phyloP scores from a whole-genome alignment of 92 coral and sea anemone genomes.

The Palythoa heliodiscus region DNA sequence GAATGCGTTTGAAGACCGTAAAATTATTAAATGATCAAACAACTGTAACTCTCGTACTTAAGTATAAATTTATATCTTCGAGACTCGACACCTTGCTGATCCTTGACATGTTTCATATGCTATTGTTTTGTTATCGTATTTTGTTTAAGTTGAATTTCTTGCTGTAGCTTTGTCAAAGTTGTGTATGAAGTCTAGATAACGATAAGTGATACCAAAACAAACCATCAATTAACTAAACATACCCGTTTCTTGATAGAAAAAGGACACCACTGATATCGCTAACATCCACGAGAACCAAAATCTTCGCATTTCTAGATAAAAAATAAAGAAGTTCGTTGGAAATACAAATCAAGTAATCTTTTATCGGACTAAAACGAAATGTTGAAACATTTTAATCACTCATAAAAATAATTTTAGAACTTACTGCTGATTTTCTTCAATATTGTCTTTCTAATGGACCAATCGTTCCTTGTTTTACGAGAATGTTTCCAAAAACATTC shows the following conservation, averaged over 20 bases:
- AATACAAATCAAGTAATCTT: neutral
- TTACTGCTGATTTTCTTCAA: neutral
- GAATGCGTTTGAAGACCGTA: neutral
- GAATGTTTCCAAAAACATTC: conserved; percentile 5
- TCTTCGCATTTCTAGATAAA: conserved; percentile 13
- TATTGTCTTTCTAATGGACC: conserved; percentile 5
- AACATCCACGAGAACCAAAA: neutral
- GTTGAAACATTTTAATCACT: neutral
- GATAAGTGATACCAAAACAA: neutral
- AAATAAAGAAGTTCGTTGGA: neutral
- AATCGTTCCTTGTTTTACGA: conserved; percentile 1
- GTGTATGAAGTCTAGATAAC: neutral
- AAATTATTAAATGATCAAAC: neutral
- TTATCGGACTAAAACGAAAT: neutral
- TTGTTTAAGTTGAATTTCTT: too few relatives aligned
- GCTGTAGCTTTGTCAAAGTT: neutral
- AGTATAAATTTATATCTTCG: neutral
- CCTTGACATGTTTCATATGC: neutral
- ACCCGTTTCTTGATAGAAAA: neutral
- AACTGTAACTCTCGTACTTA: neutral
- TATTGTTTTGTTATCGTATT: neutral
- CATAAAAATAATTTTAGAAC: conserved; percentile 25
- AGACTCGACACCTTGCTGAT: neutral
- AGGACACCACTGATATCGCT: neutral
- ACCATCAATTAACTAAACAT: neutral